A percentile compares a stretch with the other conserved stretches of the same genome.
These are phyloP conservation scores for Macroglossus sobrinus DNA, from an alignment of 2,113 vertebrate genomes.

Conservation along the genomic window DNA sequence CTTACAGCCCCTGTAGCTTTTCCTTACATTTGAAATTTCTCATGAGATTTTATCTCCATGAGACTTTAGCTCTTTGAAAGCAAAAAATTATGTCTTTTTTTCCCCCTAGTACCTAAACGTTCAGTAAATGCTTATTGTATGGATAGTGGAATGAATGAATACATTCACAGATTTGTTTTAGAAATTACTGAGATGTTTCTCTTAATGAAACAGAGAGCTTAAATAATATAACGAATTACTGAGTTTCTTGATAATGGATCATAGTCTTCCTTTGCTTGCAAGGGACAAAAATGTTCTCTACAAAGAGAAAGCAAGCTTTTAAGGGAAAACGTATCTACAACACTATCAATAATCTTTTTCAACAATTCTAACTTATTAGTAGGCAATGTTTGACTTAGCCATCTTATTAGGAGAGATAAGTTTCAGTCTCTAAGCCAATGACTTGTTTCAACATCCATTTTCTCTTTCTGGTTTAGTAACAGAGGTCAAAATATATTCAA, in stretches of 20 bases:
- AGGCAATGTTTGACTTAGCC: neutral
- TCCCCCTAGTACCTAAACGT: neutral
- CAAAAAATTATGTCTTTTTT: neutral
- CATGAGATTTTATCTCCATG: neutral
- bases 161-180: neutral
- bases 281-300: slow-evolving; percentile 27
- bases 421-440: neutral
- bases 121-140: neutral
- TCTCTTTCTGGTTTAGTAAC: neutral
- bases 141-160: neutral
- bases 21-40: slow-evolving; percentile 9
- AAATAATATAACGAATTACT: neutral
- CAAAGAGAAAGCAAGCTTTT: slow-evolving; percentile 21
- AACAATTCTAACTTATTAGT: neutral
- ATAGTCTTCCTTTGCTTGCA: slow-evolving; percentile 1
- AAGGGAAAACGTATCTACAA: neutral
- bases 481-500: slow-evolving; percentile 11
- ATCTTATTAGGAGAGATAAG: neutral
- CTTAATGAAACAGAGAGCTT: neutral
- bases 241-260: neutral
- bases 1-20: neutral
- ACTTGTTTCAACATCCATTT: neutral
- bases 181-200: slow-evolving; percentile 1
- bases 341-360: neutral
- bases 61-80: neutral